Base-by-base conservation (phyloP, 2,113 vertebrate genomes). In the Seriola dumerili region DNA sequence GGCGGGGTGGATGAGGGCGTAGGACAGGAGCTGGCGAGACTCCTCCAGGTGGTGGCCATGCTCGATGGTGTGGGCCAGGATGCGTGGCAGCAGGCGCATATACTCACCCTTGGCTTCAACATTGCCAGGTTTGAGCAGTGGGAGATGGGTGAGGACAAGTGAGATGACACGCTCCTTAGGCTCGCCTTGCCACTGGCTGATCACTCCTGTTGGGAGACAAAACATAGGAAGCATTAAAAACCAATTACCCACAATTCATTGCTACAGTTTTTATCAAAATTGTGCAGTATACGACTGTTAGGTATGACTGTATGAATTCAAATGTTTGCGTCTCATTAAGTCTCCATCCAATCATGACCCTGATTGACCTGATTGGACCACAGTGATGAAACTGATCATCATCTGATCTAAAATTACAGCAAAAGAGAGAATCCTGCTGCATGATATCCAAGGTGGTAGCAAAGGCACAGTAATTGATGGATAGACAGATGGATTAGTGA, bases 31-130 rank as follows among this genome's bases (percentile, higher is more conserved):
- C 93, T 99, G 98, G 76, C 98, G 95, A 81, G 97, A 99, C 95
- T 99, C 98, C 93, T 99, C 98, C 29, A 99, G 96, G 93, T 99
- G 97, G 73, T 97, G 97, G 90, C 96, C 97, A 83, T 97, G 97
- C 87, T 99, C 98, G 3, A 99, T 99, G 0, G 98, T 99, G 94
- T 99, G 98, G 0, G 97, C 96, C 95, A 99, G 95, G 92, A 99
- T 98, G 82, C 97, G 96, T 19, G 98, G 98, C 85, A 99, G 94
- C 80, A 99, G 95, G 76, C 97, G 97, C 98, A 99, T 99, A 94
- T 99, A 99, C 84, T 98, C 98, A 4, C 96, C 95, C 93, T 99
- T 99, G 1, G 98, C 98, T 63, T 99, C 98, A 0, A 95, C 93
- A 91, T 99, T 99, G 72, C 98, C 97, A 0, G 98, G 98, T 91